These are phyloP conservation scores for Dryadula phaetusa DNA, from an alignment of 2,888 invertebrate genomes.

Conservation along the genomic window DNA sequence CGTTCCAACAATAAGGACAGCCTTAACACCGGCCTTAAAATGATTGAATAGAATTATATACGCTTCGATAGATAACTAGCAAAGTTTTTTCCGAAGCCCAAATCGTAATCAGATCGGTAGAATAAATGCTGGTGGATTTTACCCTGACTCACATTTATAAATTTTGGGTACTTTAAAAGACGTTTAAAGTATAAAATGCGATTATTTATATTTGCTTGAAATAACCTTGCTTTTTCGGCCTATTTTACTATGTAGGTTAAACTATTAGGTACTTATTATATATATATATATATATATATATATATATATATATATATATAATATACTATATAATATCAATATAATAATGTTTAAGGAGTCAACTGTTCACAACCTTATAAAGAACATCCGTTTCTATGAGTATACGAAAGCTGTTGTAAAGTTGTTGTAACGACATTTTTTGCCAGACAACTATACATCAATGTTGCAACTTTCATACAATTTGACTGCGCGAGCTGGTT, in stretches of 20 bases:
- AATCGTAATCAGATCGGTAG: constrained; percentile 4
- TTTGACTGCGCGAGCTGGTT: constrained; percentile 41
- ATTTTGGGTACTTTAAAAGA: neutral
- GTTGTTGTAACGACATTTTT: constrained; percentile 44
- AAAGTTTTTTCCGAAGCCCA: constrained; percentile 18
- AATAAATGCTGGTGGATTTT: constrained; percentile 8
- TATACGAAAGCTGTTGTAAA: constrained; percentile 42
- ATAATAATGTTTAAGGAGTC: constrained; percentile 32
- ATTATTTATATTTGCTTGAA: neutral
- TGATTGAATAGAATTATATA: constrained; percentile 19
- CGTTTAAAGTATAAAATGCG: neutral
- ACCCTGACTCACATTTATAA: constrained; percentile 22
- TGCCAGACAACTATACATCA: constrained; percentile 54
- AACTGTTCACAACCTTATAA: constrained; percentile 37
- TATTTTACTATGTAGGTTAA: too few species aligned
- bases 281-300: too few species aligned
- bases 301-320: too few species aligned
- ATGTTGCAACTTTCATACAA: constrained; percentile 50
- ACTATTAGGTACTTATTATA: too few species aligned
- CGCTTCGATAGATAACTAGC: constrained; percentile 27
- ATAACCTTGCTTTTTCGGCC: too few species aligned
- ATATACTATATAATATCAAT: too few species aligned
- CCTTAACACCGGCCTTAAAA: constrained; percentile 26
- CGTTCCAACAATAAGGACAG: constrained; percentile 19
- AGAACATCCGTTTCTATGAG: constrained; percentile 41